Evolutionary conservation across 64 coral and sea anemone genomes (phyloP).

Genomic region (Actinia equina): DNA sequence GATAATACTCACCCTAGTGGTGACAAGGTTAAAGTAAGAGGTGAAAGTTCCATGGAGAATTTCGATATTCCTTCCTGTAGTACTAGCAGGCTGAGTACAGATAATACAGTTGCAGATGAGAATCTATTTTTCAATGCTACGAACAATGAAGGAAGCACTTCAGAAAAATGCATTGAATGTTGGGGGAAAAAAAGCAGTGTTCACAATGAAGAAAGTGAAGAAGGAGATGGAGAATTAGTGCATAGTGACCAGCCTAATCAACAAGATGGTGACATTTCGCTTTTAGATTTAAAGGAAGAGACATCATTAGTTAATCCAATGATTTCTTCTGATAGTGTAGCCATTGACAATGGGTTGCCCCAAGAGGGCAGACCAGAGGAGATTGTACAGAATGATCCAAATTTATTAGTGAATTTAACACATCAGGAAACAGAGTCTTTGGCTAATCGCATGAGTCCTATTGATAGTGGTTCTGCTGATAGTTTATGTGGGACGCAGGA

Average conservation of each 20-base stretch:
- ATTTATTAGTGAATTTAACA: neutral
- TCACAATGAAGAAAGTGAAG: neutral
- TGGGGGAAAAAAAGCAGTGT: neutral
- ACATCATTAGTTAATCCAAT: neutral
- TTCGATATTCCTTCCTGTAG: neutral
- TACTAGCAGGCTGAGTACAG: neutral
- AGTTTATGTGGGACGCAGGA: neutral
- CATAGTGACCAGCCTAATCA: neutral
- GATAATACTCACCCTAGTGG: neutral
- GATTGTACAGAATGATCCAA: neutral
- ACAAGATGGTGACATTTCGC: neutral
- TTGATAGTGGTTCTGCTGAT: slow-evolving; percentile 12
- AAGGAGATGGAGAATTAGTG: neutral
- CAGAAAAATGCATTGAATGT: neutral
- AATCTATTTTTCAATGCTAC: neutral
- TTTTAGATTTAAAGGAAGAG: neutral
- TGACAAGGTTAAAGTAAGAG: neutral
- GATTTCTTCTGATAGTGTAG: neutral
- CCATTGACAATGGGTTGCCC: neutral
- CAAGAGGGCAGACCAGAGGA: neutral
- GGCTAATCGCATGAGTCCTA: neutral
- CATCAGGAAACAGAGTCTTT: neutral
- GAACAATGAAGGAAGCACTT: neutral
- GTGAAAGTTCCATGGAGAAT: neutral
- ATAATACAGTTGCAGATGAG: neutral